phyloP scores from a whole-genome alignment of 2,113 vertebrate genomes.

The Raja brachyura region DNA sequence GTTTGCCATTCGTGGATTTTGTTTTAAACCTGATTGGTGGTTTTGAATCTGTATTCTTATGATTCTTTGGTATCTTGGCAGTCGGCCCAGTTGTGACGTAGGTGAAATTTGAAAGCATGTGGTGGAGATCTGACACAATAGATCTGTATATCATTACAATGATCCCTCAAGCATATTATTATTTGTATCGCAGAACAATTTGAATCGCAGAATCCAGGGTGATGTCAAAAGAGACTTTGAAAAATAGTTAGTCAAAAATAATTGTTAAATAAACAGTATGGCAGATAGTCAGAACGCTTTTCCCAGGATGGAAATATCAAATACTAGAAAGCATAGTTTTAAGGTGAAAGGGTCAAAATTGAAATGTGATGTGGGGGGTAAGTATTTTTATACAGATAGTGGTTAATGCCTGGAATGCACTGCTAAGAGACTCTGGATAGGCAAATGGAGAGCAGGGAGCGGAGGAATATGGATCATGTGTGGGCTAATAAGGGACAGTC shows the following conservation, averaged over 20 bases:
- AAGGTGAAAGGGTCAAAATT: no score
- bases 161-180: neutral
- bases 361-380: no score
- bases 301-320: no score
- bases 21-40: neutral
- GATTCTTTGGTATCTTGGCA: neutral
- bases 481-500: no score
- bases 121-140: neutral
- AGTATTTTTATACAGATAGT: no score
- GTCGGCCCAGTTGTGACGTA: neutral
- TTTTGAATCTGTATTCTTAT: neutral
- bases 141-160: neutral
- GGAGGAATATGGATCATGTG: no score
- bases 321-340: no score
- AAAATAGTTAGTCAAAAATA: neutral
- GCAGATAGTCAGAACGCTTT: no score
- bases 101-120: neutral
- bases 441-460: no score
- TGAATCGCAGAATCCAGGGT: neutral
- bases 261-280: neutral
- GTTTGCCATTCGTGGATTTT: neutral
- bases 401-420: no score
- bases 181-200: neutral
- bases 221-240: neutral
- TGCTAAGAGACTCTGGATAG: no score